Evolutionary conservation across 92 coral and sea anemone species (phyloP).

Genomic region (Phymanthus crucifer): DNA sequence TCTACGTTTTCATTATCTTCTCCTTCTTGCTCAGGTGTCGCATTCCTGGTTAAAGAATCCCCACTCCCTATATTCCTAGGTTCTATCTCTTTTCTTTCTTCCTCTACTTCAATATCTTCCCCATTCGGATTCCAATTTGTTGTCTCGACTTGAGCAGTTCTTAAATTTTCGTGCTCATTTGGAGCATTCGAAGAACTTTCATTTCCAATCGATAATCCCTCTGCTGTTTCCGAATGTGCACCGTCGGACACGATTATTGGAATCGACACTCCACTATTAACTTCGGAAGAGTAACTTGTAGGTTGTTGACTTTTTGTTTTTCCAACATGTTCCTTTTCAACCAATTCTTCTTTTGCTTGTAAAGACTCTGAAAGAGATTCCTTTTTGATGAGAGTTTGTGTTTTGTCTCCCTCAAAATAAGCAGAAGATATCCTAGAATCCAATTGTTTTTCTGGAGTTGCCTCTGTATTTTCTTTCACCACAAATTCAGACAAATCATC

Average conservation of each 20-base stretch:
- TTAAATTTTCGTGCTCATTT: background rate
- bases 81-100: background rate
- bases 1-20: background rate
- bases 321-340: background rate
- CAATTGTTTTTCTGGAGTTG: background rate
- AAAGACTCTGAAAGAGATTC: background rate
- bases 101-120: background rate
- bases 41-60: background rate
- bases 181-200: background rate
- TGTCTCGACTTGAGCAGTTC: background rate
- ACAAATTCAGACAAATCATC: background rate
- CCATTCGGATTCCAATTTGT: background rate
- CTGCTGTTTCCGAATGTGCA: background rate
- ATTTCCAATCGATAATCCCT: background rate
- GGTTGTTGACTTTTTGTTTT: background rate
- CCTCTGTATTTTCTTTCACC: background rate
- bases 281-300: conserved; percentile 6
- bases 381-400: background rate
- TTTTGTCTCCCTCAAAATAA: background rate
- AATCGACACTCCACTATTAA: background rate
- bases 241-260: conserved; percentile 25
- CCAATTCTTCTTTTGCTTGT: background rate
- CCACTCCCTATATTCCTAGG: background rate
- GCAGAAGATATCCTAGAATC: background rate
- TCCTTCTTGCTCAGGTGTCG: background rate